Percentiles rank a stretch among this genome's conserved stretches.
Conservation (phyloP, 1,140 invertebrate genomes). For the Lordiphosa clarofinis region DNA sequence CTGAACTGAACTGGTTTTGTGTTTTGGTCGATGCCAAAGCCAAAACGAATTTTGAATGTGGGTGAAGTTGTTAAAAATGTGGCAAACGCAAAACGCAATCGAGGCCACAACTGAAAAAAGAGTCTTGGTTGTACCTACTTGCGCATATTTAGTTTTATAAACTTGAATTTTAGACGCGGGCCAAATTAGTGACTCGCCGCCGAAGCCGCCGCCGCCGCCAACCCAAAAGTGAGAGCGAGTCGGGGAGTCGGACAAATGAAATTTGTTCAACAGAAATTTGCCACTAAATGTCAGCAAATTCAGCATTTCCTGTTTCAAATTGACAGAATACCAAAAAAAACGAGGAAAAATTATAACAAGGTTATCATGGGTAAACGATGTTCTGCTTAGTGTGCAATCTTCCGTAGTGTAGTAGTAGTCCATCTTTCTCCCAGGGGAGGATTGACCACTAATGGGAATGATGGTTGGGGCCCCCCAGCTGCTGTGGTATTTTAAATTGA, state of each 20-base stretch:
- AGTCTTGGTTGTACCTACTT: conserved; percentile 23
- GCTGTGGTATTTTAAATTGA: too few relatives aligned
- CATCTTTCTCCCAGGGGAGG: too few relatives aligned
- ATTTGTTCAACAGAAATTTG: too few relatives aligned
- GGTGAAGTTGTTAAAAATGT: conserved; percentile 75
- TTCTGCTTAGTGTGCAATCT: background rate
- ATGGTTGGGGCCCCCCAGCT: too few relatives aligned
- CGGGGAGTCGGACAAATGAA: conserved; percentile 7
- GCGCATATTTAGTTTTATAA: conserved; percentile 69
- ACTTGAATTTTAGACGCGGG: conserved; percentile 65
- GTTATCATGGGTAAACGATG: background rate
- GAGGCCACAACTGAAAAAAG: conserved; percentile 35
- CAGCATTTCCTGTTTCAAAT: conserved; percentile 41
- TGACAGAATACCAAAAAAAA: conserved; percentile 20
- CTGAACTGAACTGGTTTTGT: conserved; percentile 52
- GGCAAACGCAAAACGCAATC: conserved; percentile 66
- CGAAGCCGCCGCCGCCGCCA: conserved; percentile 8
- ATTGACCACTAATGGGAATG: too few relatives aligned
- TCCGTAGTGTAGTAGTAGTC: too few relatives aligned
- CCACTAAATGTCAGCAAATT: too few relatives aligned
- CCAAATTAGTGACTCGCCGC: conserved; percentile 51
- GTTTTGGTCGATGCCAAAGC: conserved; percentile 41
- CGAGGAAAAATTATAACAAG: conserved; percentile 18
- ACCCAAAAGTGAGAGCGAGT: conserved; percentile 28
- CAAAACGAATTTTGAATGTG: conserved; percentile 76